A percentile compares a stretch with the other conserved stretches of the same genome.
Conservation (phyloP, 2,797 vertebrate genomes). For the Antrozous pallidus region DNA sequence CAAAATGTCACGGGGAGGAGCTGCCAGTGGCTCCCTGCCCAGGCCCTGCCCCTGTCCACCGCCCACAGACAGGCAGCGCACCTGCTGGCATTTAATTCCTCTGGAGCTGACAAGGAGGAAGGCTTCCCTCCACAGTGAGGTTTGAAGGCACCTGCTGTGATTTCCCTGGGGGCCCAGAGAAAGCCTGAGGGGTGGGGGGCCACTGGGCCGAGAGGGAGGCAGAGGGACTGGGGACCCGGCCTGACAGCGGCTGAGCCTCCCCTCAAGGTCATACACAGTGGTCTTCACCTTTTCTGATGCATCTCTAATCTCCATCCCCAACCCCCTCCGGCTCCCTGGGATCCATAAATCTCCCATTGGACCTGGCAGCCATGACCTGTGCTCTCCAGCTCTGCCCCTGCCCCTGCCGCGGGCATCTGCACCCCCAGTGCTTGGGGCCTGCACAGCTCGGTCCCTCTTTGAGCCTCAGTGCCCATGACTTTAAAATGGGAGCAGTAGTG, state of each 20-base stretch:
- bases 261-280: not conserved
- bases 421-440: too few species aligned
- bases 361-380: not conserved
- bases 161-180: conserved; percentile 45
- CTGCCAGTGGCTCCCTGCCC: conserved; percentile 30
- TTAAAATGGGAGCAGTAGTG: not conserved
- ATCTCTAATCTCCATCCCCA: not conserved
- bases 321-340: not conserved
- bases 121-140: accelerated
- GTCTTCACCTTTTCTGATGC: not conserved
- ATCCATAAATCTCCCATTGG: not conserved
- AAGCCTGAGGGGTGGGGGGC: not conserved
- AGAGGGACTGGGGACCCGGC: not conserved
- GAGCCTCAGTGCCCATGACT: not conserved
- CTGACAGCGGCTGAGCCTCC: not conserved
- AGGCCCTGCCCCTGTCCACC: conserved; percentile 57
- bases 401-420: too few species aligned
- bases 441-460: not conserved
- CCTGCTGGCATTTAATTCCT: conserved; percentile 44
- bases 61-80: not conserved
- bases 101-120: not conserved
- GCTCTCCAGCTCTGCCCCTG: not conserved
- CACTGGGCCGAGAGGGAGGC: not conserved
- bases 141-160: conserved; percentile 54
- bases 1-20: conserved; percentile 69